These are phyloP conservation scores for Pyrochroa serraticornis DNA, from an alignment of 2,888 invertebrate genomes.

Conservation along the genomic window DNA sequence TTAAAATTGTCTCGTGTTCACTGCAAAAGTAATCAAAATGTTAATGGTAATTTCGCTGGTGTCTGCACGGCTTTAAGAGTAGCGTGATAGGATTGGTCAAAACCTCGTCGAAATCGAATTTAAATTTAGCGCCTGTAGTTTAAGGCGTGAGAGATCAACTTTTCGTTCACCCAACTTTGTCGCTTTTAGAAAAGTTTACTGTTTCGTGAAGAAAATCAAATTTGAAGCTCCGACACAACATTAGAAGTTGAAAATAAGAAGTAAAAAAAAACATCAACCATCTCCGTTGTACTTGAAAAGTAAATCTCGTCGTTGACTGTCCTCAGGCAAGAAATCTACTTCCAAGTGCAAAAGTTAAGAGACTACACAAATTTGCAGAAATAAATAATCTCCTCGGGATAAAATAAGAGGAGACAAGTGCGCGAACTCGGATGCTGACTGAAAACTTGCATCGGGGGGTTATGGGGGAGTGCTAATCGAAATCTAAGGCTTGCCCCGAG, in stretches of 20 bases:
- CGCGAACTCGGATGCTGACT: constrained; percentile 4
- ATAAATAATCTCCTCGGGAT: constrained; percentile 37
- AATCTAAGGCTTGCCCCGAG: constrained; percentile 1
- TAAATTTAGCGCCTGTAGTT: too few species aligned
- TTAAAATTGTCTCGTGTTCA: too few species aligned
- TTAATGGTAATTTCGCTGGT: too few species aligned
- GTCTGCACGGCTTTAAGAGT: too few species aligned
- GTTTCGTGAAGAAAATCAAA: constrained; percentile 33
- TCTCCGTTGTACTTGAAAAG: constrained; percentile 22
- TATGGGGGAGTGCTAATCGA: constrained; percentile 12
- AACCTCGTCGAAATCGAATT: too few species aligned
- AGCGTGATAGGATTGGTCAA: too few species aligned
- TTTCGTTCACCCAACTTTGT: constrained; percentile 30
- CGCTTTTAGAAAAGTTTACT: constrained; percentile 31
- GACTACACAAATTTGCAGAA: constrained; percentile 35
- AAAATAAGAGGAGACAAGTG: constrained; percentile 27
- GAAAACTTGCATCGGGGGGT: constrained; percentile 1
- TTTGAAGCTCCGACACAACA: constrained; percentile 33
- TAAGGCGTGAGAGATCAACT: neutral
- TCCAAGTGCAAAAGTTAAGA: constrained; percentile 38
- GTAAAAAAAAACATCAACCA: constrained; percentile 15
- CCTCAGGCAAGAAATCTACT: constrained; percentile 36
- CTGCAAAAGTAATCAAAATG: too few species aligned
- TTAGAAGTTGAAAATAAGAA: constrained; percentile 28
- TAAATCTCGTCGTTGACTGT: constrained; percentile 29